Percentiles rank a stretch among this genome's conserved stretches.
Evolutionary conservation across 2,113 vertebrate species (phyloP).

Genomic region (Salvelinus fontinalis): DNA sequence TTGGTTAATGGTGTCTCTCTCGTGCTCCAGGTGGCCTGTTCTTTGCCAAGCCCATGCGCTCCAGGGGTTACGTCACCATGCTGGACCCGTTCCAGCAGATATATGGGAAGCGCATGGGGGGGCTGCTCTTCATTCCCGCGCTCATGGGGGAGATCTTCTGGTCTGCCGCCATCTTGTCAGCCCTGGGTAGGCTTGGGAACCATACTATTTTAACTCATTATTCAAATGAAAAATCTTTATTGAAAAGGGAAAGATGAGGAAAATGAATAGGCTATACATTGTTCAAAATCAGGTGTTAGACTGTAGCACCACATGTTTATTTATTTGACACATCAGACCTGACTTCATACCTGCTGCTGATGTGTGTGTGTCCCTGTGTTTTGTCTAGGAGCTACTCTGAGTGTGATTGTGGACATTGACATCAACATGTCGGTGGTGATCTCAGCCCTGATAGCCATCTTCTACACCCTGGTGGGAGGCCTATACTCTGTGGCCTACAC

Average conservation of each 20-base stretch:
- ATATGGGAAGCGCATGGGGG: conserved; percentile 96
- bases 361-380: not conserved
- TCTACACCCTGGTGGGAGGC: conserved; percentile 93
- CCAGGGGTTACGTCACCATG: conserved; percentile 96
- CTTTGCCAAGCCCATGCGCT: conserved; percentile 97
- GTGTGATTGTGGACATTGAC: conserved; percentile 91
- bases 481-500: conserved; percentile 97
- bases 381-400: conserved; percentile 88
- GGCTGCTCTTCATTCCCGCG: conserved; percentile 93
- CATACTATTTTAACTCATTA: not conserved
- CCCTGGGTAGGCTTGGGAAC: conserved; percentile 79
- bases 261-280: too few species aligned
- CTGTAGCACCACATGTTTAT: too few species aligned
- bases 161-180: conserved; percentile 97
- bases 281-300: too few species aligned
- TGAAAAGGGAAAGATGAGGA: too few species aligned
- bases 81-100: conserved; percentile 95
- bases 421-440: conserved; percentile 87
- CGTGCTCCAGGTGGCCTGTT: conserved; percentile 88
- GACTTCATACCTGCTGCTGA: too few species aligned
- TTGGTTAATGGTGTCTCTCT: not conserved
- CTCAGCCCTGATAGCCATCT: conserved; percentile 89
- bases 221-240: not conserved
- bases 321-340: too few species aligned
- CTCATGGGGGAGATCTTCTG: conserved; percentile 99